phyloP scores from a whole-genome alignment of 2,797 vertebrate species.

The Phataginus tricuspis region DNA sequence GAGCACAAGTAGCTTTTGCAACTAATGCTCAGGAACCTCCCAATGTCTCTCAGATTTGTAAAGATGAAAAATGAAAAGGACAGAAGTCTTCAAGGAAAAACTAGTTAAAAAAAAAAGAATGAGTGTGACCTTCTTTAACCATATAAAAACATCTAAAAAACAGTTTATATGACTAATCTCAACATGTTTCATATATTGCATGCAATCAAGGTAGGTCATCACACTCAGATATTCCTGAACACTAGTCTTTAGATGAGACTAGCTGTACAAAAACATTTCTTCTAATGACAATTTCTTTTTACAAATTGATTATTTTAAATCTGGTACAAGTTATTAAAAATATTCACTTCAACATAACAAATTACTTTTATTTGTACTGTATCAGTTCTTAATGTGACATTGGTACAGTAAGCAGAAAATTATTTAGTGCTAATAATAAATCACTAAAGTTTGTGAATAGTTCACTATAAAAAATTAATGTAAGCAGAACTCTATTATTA shows the following conservation, averaged over 20 bases:
- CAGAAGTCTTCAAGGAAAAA: not conserved
- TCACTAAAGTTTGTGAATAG: constrained; percentile 28
- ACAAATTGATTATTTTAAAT: constrained; percentile 55
- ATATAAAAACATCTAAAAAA: constrained; percentile 50
- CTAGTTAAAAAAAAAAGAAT: not conserved
- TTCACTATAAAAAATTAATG: constrained; percentile 42
- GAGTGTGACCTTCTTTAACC: constrained; percentile 32
- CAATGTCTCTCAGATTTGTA: constrained; percentile 10
- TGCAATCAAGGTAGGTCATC: not conserved
- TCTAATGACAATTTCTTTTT: constrained; percentile 18
- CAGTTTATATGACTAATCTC: constrained; percentile 24
- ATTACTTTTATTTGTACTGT: constrained; percentile 11
- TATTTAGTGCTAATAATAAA: constrained; percentile 37
- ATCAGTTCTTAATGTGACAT: constrained; percentile 42
- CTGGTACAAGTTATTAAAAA: constrained; percentile 31
- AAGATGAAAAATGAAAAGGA: constrained; percentile 26
- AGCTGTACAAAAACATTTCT: constrained; percentile 22
- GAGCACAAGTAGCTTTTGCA: constrained; percentile 12
- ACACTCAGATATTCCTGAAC: constrained; percentile 1
- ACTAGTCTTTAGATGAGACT: constrained; percentile 1
- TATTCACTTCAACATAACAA: not conserved
- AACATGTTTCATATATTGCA: not conserved
- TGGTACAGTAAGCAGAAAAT: constrained; percentile 37
- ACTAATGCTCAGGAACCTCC: constrained; percentile 14
- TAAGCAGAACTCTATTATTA: not conserved